phyloP scores from a whole-genome alignment of 2,797 vertebrate species.

The Chromis chromis region DNA sequence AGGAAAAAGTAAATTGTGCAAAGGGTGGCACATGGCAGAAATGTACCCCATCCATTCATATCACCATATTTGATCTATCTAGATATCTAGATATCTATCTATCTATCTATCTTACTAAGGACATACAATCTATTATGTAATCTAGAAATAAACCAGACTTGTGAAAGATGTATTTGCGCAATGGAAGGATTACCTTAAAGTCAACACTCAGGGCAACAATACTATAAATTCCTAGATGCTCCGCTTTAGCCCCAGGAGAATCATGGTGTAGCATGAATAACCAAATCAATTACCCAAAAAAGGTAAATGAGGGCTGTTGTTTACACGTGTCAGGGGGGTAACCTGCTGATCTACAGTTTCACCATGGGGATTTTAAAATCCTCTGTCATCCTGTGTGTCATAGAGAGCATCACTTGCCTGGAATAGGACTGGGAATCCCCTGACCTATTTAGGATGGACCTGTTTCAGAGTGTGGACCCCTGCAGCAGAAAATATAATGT shows the following conservation, averaged over 20 bases:
- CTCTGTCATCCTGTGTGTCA: conserved; percentile 36
- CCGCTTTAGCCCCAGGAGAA: conserved; percentile 38
- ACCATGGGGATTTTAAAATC: conserved; percentile 16
- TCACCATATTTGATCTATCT: too few species aligned
- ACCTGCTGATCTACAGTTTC: not conserved
- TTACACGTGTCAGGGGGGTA: not conserved
- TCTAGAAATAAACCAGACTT: too few species aligned
- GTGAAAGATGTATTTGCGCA: not conserved
- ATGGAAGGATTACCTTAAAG: conserved; percentile 12
- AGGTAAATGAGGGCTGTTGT: conserved; percentile 16
- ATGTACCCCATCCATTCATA: too few species aligned
- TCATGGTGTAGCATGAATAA: conserved; percentile 44
- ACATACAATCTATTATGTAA: too few species aligned
- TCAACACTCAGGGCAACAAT: not conserved
- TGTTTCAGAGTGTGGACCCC: conserved; percentile 9
- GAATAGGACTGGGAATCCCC: conserved; percentile 69
- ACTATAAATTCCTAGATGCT: accelerated
- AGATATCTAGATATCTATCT: too few species aligned
- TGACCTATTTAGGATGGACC: conserved; percentile 38
- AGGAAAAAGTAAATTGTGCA: too few species aligned
- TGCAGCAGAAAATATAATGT: conserved; percentile 22
- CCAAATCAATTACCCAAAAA: conserved; percentile 36
- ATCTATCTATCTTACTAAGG: too few species aligned
- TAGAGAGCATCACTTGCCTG: conserved; percentile 42
- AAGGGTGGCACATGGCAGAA: too few species aligned